Conservation (phyloP, 2,797 vertebrate species). For the Mus caroli region DNA sequence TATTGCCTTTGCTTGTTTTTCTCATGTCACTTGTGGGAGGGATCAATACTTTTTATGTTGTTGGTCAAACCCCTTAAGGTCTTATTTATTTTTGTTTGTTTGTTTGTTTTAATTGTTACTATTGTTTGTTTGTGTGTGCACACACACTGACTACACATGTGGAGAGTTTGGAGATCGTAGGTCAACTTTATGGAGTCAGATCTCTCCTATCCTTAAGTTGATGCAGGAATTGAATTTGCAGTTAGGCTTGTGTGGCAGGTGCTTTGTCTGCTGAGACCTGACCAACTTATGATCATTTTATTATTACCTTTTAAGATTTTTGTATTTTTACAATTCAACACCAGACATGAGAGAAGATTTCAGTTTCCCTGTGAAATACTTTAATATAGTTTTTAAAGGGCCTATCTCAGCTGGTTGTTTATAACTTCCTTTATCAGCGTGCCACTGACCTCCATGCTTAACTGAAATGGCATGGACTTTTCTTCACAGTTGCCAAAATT, state of each 20-base stretch:
- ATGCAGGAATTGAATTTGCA: background rate
- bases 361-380: background rate
- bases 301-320: conserved; percentile 14
- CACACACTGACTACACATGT: background rate
- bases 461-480: background rate
- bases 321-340: background rate
- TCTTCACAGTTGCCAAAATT: background rate
- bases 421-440: background rate
- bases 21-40: background rate
- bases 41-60: background rate
- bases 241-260: background rate
- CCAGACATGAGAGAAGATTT: conserved; percentile 8
- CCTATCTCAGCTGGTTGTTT: conserved; percentile 43
- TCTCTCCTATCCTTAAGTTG: background rate
- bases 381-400: conserved; percentile 42
- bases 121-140: background rate
- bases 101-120: background rate
- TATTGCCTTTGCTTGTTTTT: conserved; percentile 41
- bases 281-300: background rate
- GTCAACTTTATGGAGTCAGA: background rate
- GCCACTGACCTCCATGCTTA: background rate
- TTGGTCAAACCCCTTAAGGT: conserved; percentile 1
- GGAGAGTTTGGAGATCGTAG: background rate
- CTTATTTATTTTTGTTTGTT: background rate
- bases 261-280: background rate